Conservation (phyloP, 2,113 vertebrate species). For the Terrapene triunguis region DNA sequence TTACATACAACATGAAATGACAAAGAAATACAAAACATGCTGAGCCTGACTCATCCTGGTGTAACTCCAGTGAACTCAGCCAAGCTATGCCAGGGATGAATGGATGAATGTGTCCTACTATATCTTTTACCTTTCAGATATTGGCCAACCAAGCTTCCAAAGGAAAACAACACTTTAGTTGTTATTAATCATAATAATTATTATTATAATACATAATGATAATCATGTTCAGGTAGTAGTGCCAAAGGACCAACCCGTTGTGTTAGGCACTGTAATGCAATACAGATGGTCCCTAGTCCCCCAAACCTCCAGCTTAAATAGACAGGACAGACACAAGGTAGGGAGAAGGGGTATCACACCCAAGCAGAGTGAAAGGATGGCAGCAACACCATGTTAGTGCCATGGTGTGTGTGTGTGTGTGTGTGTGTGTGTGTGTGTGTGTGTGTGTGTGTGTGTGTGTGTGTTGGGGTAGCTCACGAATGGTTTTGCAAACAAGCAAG, state of each 20-base stretch:
- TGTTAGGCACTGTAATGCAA: constrained; percentile 64
- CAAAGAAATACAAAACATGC: constrained; percentile 69
- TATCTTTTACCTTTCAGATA: constrained; percentile 67
- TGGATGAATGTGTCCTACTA: constrained; percentile 60
- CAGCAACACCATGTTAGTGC: constrained; percentile 42
- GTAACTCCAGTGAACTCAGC: constrained; percentile 69
- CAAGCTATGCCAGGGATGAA: constrained; percentile 63
- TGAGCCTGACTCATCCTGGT: constrained; percentile 64
- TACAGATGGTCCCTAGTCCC: constrained; percentile 65
- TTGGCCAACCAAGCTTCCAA: constrained; percentile 62
- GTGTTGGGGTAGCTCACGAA: not conserved
- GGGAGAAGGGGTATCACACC: constrained; percentile 12
- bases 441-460: not conserved
- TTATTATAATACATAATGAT: not conserved
- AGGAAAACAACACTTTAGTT: constrained; percentile 68
- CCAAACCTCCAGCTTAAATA: constrained; percentile 56
- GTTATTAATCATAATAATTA: constrained; percentile 51
- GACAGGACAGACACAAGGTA: constrained; percentile 23
- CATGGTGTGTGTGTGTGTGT: constrained; percentile 8
- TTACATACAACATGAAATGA: constrained; percentile 56
- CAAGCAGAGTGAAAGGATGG: constrained; percentile 40
- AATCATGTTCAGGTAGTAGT: not conserved
- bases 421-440: constrained; percentile 10
- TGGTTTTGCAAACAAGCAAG: not conserved
- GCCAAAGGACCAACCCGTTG: constrained; percentile 69